Conservation (phyloP, 2,888 invertebrate genomes). For the Tetragnatha montana region DNA sequence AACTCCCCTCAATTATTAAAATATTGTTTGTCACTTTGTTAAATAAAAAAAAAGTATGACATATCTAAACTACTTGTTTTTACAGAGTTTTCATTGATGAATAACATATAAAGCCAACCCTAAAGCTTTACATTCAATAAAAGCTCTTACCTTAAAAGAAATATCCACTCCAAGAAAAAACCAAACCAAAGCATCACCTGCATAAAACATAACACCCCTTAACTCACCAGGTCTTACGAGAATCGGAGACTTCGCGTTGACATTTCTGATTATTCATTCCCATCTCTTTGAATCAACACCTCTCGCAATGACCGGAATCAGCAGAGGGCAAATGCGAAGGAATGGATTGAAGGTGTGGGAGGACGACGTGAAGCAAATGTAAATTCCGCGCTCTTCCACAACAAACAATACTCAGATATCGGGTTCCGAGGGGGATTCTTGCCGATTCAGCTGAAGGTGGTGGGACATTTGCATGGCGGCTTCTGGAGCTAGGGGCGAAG, state of each 20-base stretch:
- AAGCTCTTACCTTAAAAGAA: background rate
- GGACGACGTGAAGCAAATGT: slow-evolving; percentile 41
- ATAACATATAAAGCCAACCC: background rate
- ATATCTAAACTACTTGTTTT: background rate
- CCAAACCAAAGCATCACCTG: slow-evolving; percentile 4
- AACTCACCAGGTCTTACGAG: background rate
- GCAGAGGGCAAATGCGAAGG: slow-evolving; percentile 11
- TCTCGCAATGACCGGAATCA: background rate
- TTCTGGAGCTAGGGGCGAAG: background rate
- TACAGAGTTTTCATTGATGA: background rate
- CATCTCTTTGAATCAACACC: slow-evolving; percentile 25
- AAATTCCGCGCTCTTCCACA: slow-evolving; percentile 9
- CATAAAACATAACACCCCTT: background rate
- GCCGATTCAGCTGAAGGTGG: slow-evolving; percentile 28
- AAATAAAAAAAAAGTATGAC: background rate
- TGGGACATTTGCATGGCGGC: slow-evolving; percentile 4
- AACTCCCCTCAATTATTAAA: no score
- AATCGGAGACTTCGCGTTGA: background rate
- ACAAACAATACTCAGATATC: slow-evolving; percentile 11
- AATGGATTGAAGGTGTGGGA: background rate
- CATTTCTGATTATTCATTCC: slow-evolving; percentile 46
- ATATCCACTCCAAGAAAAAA: background rate
- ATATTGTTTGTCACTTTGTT: no score
- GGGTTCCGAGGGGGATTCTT: slow-evolving; percentile 17
- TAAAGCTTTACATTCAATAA: background rate